Evolutionary conservation across 2,888 invertebrate species (phyloP).

Genomic region (Protula sp.): DNA sequence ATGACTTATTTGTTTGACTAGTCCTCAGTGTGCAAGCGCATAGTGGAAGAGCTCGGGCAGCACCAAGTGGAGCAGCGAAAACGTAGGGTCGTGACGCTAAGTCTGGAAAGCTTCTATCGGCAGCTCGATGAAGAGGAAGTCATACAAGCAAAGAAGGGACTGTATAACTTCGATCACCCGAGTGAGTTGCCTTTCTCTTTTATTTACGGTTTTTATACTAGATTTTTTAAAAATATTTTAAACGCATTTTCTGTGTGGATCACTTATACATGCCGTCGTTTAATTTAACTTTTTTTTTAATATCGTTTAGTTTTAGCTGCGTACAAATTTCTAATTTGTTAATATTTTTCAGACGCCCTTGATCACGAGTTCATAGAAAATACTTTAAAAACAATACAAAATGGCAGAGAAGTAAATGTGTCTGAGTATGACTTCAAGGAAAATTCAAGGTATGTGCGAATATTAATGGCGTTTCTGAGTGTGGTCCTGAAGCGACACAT

Average conservation of each 20-base stretch:
- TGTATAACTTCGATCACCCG: constrained; percentile 98
- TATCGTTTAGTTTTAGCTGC: constrained; percentile 24
- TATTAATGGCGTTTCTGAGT: too few species aligned
- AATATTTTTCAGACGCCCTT: constrained; percentile 93
- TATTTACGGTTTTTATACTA: neutral
- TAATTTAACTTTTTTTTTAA: neutral
- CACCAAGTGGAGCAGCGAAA: constrained; percentile 63
- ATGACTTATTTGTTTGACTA: constrained; percentile 46
- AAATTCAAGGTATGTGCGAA: constrained; percentile 78
- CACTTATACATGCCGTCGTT: neutral
- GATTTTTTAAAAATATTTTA: neutral
- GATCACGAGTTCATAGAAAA: constrained; percentile 79
- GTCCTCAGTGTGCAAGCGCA: constrained; percentile 96
- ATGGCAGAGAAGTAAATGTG: constrained; percentile 81
- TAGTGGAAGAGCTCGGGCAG: constrained; percentile 93
- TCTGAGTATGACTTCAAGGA: constrained; percentile 89
- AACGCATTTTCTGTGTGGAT: neutral
- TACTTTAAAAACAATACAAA: constrained; percentile 74
- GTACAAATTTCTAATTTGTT: too few species aligned
- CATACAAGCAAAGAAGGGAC: constrained; percentile 71
- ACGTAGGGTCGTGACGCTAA: constrained; percentile 86
- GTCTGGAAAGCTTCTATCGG: constrained; percentile 95
- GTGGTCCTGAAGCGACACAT: too few species aligned
- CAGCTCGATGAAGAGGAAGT: constrained; percentile 76
- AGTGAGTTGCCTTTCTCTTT: constrained; percentile 54